Evolutionary conservation across 37 sponge, comb jelly and placozoan species (phyloP).

Genomic region (Haliclona indistincta): DNA sequence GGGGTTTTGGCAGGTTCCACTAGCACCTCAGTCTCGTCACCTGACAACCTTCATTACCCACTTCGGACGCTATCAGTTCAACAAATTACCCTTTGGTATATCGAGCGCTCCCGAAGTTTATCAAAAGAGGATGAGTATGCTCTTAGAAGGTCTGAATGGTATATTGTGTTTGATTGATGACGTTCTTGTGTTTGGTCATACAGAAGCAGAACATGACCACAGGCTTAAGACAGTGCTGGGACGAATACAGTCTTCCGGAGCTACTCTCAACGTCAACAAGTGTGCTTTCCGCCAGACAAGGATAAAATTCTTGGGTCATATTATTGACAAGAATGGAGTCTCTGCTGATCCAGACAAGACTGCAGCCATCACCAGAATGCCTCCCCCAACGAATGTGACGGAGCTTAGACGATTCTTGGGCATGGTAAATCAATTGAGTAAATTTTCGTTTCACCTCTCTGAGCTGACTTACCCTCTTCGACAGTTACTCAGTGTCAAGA

Average conservation of each 20-base stretch:
- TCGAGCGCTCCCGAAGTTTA: constrained; percentile 4
- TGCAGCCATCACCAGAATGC: constrained; percentile 30
- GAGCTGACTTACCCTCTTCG: constrained; percentile 24
- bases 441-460: constrained; percentile 30
- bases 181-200: not conserved
- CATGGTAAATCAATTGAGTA: constrained; percentile 53
- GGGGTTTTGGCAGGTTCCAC: constrained; percentile 42
- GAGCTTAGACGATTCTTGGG: constrained; percentile 36
- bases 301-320: too few relatives aligned
- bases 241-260: constrained; percentile 9
- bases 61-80: constrained; percentile 30
- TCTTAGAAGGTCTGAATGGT: constrained; percentile 22
- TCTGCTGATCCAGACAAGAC: constrained; percentile 27
- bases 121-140: not conserved
- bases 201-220: constrained; percentile 17
- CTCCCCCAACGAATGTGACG: constrained; percentile 9
- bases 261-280: constrained; percentile 36
- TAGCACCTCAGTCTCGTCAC: constrained; percentile 3
- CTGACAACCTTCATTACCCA: constrained; percentile 45
- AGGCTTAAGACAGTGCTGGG: constrained; percentile 15
- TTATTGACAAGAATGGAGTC: constrained; percentile 33
- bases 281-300: too few relatives aligned
- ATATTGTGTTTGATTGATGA: constrained; percentile 25
- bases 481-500: constrained; percentile 16
- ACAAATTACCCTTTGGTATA: constrained; percentile 35